Conservation (phyloP, 2,797 vertebrate species). For the Pelobates cultripes region DNA sequence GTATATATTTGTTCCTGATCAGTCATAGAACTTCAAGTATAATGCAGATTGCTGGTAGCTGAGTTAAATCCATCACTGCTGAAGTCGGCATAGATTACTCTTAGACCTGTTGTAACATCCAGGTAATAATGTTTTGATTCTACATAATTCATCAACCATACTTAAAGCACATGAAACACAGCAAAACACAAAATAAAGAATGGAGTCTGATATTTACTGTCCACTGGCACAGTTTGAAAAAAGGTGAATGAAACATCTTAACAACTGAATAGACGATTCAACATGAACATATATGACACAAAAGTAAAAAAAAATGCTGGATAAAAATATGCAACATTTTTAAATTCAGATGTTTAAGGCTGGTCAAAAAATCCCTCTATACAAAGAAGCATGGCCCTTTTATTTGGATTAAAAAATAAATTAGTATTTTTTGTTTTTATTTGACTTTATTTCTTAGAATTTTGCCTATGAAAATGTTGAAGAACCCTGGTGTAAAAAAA, state of each 20-base stretch:
- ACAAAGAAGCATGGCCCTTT: slow-evolving; percentile 54
- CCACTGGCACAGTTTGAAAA: slow-evolving; percentile 68
- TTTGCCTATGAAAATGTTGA: slow-evolving; percentile 69
- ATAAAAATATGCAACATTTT: slow-evolving; percentile 62
- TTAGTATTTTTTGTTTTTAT: slow-evolving; percentile 59
- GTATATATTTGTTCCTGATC: not conserved
- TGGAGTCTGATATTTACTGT: slow-evolving; percentile 56
- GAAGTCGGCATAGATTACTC: slow-evolving; percentile 59
- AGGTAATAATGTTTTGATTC: slow-evolving; percentile 40
- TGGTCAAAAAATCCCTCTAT: slow-evolving; percentile 63
- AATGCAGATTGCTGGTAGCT: slow-evolving; percentile 1
- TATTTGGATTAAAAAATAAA: slow-evolving; percentile 59
- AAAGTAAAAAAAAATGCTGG: slow-evolving; percentile 58
- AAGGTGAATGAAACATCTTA: slow-evolving; percentile 69
- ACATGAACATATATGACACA: slow-evolving; percentile 67
- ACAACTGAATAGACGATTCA: slow-evolving; percentile 51
- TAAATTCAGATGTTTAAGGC: slow-evolving; percentile 70
- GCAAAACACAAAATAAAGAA: slow-evolving; percentile 51
- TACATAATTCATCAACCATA: slow-evolving; percentile 45
- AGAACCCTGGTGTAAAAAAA: slow-evolving; percentile 66
- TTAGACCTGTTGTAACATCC: slow-evolving; percentile 57
- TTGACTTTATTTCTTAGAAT: slow-evolving; percentile 63
- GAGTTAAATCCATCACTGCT: slow-evolving; percentile 36
- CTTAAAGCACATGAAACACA: slow-evolving; percentile 55
- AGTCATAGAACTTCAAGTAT: not conserved